Evolutionary conservation across 1,140 invertebrate species (phyloP), one percentile per base, ranked within the genome.

Genomic region (Cecropterus lyciades): DNA sequence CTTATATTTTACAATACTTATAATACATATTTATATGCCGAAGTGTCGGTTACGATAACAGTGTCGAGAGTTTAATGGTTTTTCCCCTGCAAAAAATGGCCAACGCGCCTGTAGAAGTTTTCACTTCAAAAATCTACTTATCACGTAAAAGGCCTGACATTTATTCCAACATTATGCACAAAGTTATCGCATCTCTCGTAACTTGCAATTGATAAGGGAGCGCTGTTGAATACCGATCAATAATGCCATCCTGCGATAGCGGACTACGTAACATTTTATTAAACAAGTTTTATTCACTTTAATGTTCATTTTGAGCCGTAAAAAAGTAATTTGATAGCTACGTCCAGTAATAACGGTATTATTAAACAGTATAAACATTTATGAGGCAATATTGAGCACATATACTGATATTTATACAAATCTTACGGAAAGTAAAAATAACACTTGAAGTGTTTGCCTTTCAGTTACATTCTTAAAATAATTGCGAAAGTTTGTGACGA

Each of bases 151-250:
- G 11, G 17, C 11, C 11, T 13, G 10, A 55, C 13, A 55, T 40
- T 55, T 37, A 53, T 40, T 55, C 27, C 30, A 13, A 17, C 15
- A 55, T 55, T 42, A 42, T 56, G 53, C 37, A 42, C 37, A 56
- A 42, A 68, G 16, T 72, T 65, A 72, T 64, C 66, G 62, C 59
- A 59, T 43, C 40, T 65, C 57, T 65, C 57, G 57, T 55, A 69
- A 70, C 59, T 67, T 73, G 71, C 67, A 73, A 67, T 70, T 73
- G 70, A 73, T 73, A 69, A 72, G 45, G 20, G 33, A 51, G 27
- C 52, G 52, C 15, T 15, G 33, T 16, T 55, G 15, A 24, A 37
- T 33, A 66, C 52, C 57, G 70, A 73, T 73, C 70, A 67, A 73
- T 73, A 73, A 49, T 37, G 55, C 0, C 48, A 65, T 65, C 67